These are phyloP conservation scores for Erethizon dorsatum DNA, from an alignment of 2,797 vertebrate genomes.

Conservation along the genomic window DNA sequence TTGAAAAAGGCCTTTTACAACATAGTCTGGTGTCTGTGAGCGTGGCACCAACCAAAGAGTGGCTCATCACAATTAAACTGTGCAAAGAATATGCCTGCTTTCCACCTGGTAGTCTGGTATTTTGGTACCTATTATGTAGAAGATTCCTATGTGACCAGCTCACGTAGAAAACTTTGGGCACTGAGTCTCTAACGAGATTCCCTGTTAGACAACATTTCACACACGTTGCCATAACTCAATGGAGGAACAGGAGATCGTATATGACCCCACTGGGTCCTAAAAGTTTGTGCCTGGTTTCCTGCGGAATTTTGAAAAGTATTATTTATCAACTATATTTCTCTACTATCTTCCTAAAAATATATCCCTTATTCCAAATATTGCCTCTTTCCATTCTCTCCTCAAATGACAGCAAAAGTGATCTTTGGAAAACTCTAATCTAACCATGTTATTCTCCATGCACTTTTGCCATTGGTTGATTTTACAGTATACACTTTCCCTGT, in stretches of 20 bases:
- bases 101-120: background rate
- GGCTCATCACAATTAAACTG: background rate
- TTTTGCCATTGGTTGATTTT: conserved; percentile 31
- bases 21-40: background rate
- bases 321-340: background rate
- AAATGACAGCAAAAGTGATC: background rate
- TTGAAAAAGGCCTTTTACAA: background rate
- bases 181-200: background rate
- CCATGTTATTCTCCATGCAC: background rate
- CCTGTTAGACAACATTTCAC: background rate
- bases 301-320: background rate
- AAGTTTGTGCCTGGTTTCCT: conserved; percentile 9
- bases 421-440: background rate
- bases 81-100: conserved; percentile 13
- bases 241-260: background rate
- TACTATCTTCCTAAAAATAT: background rate
- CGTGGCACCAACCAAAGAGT: background rate
- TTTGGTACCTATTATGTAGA: background rate
- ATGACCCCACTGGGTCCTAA: background rate
- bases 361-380: background rate
- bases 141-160: background rate
- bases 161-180: background rate
- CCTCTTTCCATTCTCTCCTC: background rate
- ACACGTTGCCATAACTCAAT: background rate
- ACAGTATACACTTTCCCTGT: background rate